Base-by-base conservation (phyloP, 2,888 invertebrate species). In the Dolomedes plantarius region DNA sequence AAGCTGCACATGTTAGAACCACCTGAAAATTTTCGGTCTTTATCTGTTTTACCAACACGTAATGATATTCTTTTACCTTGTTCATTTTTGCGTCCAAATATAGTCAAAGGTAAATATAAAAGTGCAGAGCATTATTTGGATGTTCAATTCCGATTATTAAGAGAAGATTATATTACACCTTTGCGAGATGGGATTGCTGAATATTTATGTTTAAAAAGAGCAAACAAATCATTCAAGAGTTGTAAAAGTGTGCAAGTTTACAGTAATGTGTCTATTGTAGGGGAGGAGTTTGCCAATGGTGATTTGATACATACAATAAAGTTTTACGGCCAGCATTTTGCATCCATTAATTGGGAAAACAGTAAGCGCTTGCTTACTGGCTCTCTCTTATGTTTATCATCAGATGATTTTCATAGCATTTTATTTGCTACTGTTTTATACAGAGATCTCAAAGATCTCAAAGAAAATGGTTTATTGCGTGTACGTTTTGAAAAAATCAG, bases 151-250 rank as follows among this genome's bases (percentile, higher is more conserved):
- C 93, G 95, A 46, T 92, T 96, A 41, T 90, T 97, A 71, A 92
- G 95, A 39, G 96, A 97, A 92, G 97, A 97, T 91, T 96, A 95
- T 90, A 93, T 95, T 39, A 92, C 93, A 23, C 95, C 96, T 0
- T 90, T 97, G 29, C 92, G 95, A 41, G 93, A 94, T 90, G 95
- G 95, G 86, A 93, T 95, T 90, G 90, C 90, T 88, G 92, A 93
- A 90, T 94, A 93, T 89, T 90, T 92, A 88, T 67, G 28, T n/a
- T 64, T 82, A 9, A 76, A 81, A 50, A 41, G 56, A 9, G 89
- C 89, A 46, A 92, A 92, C 85, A 91, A 91, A 71, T 29, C 74
- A 1, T 6, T 71, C 9, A 85, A 41, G 32, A 76, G 67, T 79
- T 91, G 90, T 16, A 85, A 88, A 86, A 89, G 89, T 86, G 79